Percentiles rank a stretch among this genome's conserved stretches.
Conservation (phyloP, 2,888 invertebrate genomes). For the Epinotia ramella region DNA sequence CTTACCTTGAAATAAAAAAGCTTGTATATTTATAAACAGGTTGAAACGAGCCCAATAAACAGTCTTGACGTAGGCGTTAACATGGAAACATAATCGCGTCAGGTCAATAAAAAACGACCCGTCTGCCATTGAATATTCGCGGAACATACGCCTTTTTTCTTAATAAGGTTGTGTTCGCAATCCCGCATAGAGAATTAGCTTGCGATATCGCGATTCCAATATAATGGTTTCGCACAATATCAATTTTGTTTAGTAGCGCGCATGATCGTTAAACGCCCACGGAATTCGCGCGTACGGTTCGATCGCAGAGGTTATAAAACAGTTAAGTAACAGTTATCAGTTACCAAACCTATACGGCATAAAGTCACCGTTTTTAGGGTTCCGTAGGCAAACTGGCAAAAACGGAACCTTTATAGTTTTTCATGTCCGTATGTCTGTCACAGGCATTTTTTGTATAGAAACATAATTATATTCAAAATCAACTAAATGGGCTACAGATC, state of each 20-base stretch:
- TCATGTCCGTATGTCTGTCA: no score
- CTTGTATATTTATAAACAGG: not conserved
- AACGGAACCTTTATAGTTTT: no score
- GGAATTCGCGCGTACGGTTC: constrained; percentile 9
- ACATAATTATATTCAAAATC: no score
- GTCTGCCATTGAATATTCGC: constrained; percentile 9
- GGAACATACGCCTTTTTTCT: constrained; percentile 2
- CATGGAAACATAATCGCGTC: constrained; percentile 29
- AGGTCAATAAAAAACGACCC: constrained; percentile 18
- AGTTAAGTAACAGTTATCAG: constrained; percentile 18
- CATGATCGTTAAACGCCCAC: constrained; percentile 32
- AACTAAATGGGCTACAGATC: no score
- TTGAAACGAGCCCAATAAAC: constrained; percentile 2
- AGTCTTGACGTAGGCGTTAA: constrained; percentile 29
- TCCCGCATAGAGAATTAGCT: constrained; percentile 35
- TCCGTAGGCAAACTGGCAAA: no score
- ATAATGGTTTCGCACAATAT: constrained; percentile 35
- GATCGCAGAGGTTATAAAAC: constrained; percentile 7
- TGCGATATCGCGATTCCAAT: constrained; percentile 25
- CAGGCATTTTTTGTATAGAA: no score
- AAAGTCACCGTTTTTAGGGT: no score
- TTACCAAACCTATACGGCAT: not conserved
- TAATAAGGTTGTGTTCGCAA: not conserved
- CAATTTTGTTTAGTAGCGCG: constrained; percentile 31
- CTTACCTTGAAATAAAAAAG: not conserved